Percentiles rank a stretch among this genome's conserved stretches.
Evolutionary conservation across 2,888 invertebrate genomes (phyloP).

Genomic region (Trachelus tabidus): DNA sequence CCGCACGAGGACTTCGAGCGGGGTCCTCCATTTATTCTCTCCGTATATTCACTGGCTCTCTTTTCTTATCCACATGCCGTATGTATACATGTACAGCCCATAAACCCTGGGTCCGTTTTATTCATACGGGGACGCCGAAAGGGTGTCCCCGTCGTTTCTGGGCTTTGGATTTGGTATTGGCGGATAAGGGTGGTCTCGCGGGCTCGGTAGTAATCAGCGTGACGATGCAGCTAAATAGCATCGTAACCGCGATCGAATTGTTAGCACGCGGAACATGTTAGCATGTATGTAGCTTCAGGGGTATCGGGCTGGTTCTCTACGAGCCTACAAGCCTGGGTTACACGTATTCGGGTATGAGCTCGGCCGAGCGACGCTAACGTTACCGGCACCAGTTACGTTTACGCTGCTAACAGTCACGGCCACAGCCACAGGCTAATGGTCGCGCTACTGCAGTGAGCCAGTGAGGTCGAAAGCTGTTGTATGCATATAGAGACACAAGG

Average conservation of each 20-base stretch:
- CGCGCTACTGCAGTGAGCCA: not conserved
- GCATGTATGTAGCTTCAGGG: conserved; percentile 30
- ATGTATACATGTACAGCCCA: not conserved
- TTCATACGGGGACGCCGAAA: not conserved
- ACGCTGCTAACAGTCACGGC: not conserved
- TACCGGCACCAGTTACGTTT: not conserved
- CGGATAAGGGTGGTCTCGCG: not conserved
- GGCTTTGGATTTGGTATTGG: not conserved
- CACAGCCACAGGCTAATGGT: not conserved
- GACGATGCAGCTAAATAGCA: conserved; percentile 60
- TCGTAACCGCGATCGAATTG: conserved; percentile 61
- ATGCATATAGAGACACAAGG: not conserved
- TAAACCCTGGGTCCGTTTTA: not conserved
- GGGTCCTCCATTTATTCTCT: not conserved
- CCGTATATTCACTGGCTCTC: not conserved
- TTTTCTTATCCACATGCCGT: not conserved
- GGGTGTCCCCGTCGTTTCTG: not conserved
- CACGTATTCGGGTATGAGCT: not conserved
- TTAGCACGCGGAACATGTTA: conserved; percentile 55
- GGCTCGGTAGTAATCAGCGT: conserved; percentile 55
- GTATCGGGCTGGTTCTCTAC: conserved; percentile 44
- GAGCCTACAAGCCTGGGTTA: conserved; percentile 2
- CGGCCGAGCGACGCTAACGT: conserved; percentile 5
- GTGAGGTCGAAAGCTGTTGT: not conserved
- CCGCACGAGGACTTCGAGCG: not conserved